Base-by-base conservation (phyloP, 2,797 vertebrate species). In the Triplophysa bombifrons region DNA sequence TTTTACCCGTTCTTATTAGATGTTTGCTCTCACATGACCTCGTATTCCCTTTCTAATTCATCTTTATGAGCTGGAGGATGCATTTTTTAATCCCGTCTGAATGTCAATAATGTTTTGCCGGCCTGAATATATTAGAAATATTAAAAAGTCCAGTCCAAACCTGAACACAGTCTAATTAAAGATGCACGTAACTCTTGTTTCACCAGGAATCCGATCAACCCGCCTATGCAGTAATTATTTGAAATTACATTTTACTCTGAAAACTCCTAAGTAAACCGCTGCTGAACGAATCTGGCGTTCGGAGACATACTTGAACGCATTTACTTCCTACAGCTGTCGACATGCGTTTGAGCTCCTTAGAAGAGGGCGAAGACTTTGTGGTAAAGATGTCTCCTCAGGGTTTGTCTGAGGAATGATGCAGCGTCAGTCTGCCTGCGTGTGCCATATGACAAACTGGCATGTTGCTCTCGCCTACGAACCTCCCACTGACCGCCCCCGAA, bases 391-490 rank as follows among this genome's bases (percentile, higher is more conserved):
- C 56, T 76, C 53, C 25, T 76, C 72, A 69, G 75, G 80, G 72
- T 82, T 72, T 78, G 60, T 69, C 74, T 64, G 72, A 75, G 66
- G 58, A 85, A 86, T 91, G 90, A 88, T 87, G 86, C 88, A 87
- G 87, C 87, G 88, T 82, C 84, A 87, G 90, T 88, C 89, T 83
- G 87, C 89, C 87, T 90, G 68, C 72, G 56, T 68, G 89, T 90
- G 90, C 90, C 89, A 90, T 91, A 91, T 92, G 90, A 92, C 91
- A 88, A 92, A 91, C 88, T 87, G 85, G 88, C 90, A 88, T 90
- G 91, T 89, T 91, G 89, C 90, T 92, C 87, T 90, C 87, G 90
- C 91, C 92, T 91, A 91, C 90, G 78, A 83, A 87, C 89, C 90
- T 83, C 91, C 92, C 89, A 92, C 91, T 86, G 85, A 83, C 91